A percentile compares a stretch with the other conserved stretches of the same genome.
These are phyloP conservation scores for Anarsia innoxiella DNA, from an alignment of 2,888 invertebrate genomes.

Conservation along the genomic window DNA sequence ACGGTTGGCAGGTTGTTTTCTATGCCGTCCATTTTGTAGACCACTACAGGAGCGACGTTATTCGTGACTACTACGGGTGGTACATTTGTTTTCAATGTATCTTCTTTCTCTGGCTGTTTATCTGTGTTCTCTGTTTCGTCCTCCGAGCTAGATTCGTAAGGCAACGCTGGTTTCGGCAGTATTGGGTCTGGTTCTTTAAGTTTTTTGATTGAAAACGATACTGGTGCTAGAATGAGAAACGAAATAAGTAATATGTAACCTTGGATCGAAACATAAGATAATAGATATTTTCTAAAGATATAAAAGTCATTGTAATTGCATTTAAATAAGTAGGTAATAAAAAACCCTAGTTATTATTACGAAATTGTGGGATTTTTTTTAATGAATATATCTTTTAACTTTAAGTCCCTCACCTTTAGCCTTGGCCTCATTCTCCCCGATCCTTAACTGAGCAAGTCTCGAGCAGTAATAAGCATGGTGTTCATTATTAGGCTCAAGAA, in stretches of 20 bases:
- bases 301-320: too few species aligned
- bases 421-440: slow-evolving; percentile 25
- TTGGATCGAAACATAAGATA: too few species aligned
- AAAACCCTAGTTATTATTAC: too few species aligned
- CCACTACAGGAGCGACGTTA: slow-evolving; percentile 41
- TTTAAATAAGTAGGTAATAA: too few species aligned
- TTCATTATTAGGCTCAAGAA: slow-evolving; percentile 84
- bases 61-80: slow-evolving; percentile 18
- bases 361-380: too few species aligned
- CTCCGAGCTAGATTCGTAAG: slow-evolving; percentile 84
- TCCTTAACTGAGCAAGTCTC: slow-evolving; percentile 42
- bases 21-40: slow-evolving; percentile 53
- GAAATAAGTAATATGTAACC: too few species aligned
- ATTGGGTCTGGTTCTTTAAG: slow-evolving; percentile 81
- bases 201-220: slow-evolving; percentile 90
- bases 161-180: slow-evolving; percentile 82
- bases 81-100: slow-evolving; percentile 16
- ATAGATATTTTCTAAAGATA: too few species aligned
- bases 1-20: slow-evolving; percentile 34
- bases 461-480: slow-evolving; percentile 88
- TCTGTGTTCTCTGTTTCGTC: slow-evolving; percentile 64
- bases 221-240: slow-evolving; percentile 80
- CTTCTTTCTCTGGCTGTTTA: slow-evolving; percentile 22
- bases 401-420: neutral
- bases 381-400: too few species aligned